These are phyloP conservation scores for Hedychridium roseum DNA, from an alignment of 2,888 invertebrate genomes.

Conservation along the genomic window DNA sequence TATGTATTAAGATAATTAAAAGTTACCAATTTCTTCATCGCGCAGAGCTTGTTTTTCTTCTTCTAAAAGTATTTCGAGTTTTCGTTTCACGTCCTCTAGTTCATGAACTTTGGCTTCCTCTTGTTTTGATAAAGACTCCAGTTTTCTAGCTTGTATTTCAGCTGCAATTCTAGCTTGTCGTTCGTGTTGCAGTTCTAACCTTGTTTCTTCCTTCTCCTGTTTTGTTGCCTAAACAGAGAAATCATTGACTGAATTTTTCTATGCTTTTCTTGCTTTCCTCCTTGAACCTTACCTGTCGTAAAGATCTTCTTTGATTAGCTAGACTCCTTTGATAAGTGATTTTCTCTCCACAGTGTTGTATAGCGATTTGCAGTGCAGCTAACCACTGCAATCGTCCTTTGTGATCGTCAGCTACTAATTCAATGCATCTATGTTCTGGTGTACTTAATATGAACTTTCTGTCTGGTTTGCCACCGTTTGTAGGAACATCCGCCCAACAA, in stretches of 20 bases:
- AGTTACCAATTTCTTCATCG: conserved; percentile 79
- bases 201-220: conserved; percentile 52
- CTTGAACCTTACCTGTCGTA: conserved; percentile 64
- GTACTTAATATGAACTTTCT: conserved; percentile 75
- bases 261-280: no score
- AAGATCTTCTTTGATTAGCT: conserved; percentile 66
- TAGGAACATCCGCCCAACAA: conserved; percentile 72
- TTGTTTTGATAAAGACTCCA: conserved; percentile 74
- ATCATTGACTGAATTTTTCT: no score
- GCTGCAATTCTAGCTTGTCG: conserved; percentile 66
- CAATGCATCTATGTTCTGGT: conserved; percentile 74
- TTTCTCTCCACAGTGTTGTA: conserved; percentile 74
- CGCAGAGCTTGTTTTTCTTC: conserved; percentile 86
- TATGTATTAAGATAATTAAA: not conserved
- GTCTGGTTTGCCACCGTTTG: conserved; percentile 65
- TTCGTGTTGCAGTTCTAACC: conserved; percentile 50
- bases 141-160: conserved; percentile 69
- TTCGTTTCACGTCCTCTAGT: conserved; percentile 74
- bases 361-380: conserved; percentile 76
- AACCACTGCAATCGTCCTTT: conserved; percentile 81
- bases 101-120: conserved; percentile 79
- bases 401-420: conserved; percentile 78
- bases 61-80: conserved; percentile 76
- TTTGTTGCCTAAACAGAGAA: conserved; percentile 39
- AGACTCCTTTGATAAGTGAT: conserved; percentile 76